phyloP scores from a whole-genome alignment of 2,113 vertebrate genomes.

The Zeus faber region DNA sequence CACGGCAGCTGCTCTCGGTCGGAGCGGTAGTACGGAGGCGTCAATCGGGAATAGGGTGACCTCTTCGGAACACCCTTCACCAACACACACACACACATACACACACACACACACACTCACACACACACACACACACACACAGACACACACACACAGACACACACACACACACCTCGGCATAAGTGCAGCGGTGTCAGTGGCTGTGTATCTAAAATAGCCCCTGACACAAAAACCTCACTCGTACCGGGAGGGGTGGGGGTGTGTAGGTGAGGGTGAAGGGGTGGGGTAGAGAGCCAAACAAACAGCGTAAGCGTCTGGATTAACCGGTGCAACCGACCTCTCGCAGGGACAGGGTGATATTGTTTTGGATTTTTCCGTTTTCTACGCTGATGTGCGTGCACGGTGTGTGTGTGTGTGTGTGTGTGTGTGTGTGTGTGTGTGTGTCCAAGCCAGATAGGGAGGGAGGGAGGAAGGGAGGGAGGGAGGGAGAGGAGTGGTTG shows the following conservation, averaged over 20 bases:
- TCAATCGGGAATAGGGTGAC: background rate
- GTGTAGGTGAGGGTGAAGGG: background rate
- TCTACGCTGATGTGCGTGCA: background rate
- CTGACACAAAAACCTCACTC: constrained; percentile 76
- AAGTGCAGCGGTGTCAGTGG: constrained; percentile 75
- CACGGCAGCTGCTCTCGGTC: background rate
- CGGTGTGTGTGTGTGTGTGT: background rate
- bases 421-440: background rate
- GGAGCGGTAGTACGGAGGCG: background rate
- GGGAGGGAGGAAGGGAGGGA: background rate
- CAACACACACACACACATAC: background rate
- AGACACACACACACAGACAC: constrained; percentile 3
- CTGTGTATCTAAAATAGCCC: constrained; percentile 83
- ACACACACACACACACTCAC: background rate
- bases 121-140: constrained; percentile 16
- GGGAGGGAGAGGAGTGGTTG: no score
- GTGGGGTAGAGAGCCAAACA: constrained; percentile 8
- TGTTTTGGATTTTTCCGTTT: no score
- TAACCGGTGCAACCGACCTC: no score
- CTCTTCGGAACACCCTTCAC: background rate
- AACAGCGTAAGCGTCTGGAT: no score
- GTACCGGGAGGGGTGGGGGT: constrained; percentile 23
- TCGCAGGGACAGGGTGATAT: no score
- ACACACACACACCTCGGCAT: constrained; percentile 32
- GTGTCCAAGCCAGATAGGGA: background rate